A percentile compares a stretch with the other conserved stretches of the same genome.
Evolutionary conservation across 2,113 vertebrate species (phyloP).

Genomic region (Oncorhynchus keta): DNA sequence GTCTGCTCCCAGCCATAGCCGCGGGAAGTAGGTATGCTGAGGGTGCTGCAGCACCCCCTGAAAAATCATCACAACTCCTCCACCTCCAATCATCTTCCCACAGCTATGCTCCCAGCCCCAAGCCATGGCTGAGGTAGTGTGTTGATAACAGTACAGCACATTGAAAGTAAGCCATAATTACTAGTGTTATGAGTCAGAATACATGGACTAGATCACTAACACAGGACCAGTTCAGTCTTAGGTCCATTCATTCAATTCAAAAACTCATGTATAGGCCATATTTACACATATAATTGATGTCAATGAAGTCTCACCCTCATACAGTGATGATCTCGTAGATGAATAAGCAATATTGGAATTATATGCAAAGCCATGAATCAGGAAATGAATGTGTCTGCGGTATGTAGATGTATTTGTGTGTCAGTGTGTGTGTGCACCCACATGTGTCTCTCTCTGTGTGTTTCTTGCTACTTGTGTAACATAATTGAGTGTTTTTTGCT

Average conservation of each 20-base stretch:
- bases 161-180: constrained; percentile 20
- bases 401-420: not conserved
- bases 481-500: not conserved
- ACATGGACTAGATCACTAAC: not conserved
- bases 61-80: too few relatives aligned
- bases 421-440: not conserved
- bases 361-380: not conserved
- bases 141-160: not conserved
- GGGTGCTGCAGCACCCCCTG: too few relatives aligned
- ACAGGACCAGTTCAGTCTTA: not conserved
- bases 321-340: not conserved
- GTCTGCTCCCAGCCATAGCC: not conserved
- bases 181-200: not conserved
- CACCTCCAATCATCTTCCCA: too few relatives aligned
- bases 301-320: not conserved
- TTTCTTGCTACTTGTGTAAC: not conserved
- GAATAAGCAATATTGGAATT: not conserved
- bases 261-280: not conserved
- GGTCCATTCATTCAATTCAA: not conserved
- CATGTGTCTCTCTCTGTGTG: not conserved
- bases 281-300: not conserved
- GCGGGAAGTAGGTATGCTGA: too few relatives aligned
- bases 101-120: not conserved
- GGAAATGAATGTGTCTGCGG: too few relatives aligned
- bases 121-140: not conserved